phyloP scores from a whole-genome alignment of 2,797 vertebrate genomes.

The Austrolebias charrua region DNA sequence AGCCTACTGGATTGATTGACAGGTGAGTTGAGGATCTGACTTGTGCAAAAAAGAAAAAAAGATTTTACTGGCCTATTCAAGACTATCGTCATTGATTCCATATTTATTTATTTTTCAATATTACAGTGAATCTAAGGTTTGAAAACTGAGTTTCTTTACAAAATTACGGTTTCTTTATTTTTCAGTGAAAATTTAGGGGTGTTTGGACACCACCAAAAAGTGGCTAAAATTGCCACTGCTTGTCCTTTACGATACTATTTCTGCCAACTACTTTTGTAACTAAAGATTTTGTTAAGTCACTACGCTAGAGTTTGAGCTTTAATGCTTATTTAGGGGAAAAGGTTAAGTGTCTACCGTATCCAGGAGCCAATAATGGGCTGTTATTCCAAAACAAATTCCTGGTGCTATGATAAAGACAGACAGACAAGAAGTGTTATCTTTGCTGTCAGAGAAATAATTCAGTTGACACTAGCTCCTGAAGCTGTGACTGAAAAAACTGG shows the following conservation, averaged over 20 bases:
- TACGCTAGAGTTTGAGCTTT: slow-evolving; percentile 19
- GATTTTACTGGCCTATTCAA: no score
- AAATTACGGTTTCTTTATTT: no score
- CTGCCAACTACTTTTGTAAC: background rate
- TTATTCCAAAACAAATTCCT: slow-evolving; percentile 36
- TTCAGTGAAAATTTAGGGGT: no score
- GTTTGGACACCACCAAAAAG: no score
- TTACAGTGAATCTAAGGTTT: no score
- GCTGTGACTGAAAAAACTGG: slow-evolving; percentile 38
- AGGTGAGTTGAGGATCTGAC: no score
- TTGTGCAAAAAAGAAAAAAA: no score
- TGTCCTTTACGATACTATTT: background rate
- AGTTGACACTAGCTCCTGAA: slow-evolving; percentile 27
- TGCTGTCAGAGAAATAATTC: slow-evolving; percentile 38
- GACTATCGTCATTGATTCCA: no score
- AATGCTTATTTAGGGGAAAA: slow-evolving; percentile 9
- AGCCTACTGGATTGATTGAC: no score
- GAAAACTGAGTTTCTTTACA: no score
- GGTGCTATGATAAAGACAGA: slow-evolving; percentile 25
- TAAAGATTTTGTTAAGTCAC: slow-evolving; percentile 2
- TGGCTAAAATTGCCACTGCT: no score
- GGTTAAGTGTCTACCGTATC: slow-evolving; percentile 11
- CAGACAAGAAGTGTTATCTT: slow-evolving; percentile 45
- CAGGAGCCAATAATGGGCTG: slow-evolving; percentile 26
- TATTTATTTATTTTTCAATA: no score